Conservation (phyloP, 2,888 invertebrate genomes). For the Sialis fuliginosa region DNA sequence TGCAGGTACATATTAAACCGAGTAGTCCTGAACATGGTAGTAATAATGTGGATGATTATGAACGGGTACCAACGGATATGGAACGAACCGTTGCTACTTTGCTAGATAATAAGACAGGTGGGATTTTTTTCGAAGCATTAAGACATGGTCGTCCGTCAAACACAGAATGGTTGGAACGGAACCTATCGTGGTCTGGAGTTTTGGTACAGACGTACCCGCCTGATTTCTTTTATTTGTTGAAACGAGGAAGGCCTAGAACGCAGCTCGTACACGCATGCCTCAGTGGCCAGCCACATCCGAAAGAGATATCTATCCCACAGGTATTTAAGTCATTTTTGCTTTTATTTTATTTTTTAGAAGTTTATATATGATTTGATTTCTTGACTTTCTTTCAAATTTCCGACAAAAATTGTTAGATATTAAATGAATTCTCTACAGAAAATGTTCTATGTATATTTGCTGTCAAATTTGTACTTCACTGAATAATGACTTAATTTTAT, state of each 20-base stretch:
- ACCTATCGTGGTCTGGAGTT: constrained; percentile 56
- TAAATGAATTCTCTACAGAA: constrained; percentile 20
- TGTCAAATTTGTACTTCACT: no score
- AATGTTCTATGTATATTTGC: no score
- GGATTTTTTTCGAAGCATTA: constrained; percentile 51
- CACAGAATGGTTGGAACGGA: constrained; percentile 51
- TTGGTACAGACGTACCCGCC: constrained; percentile 58
- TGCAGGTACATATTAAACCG: no score
- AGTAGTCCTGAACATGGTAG: no score
- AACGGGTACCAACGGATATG: constrained; percentile 24
- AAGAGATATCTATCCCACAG: constrained; percentile 35
- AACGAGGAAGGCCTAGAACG: constrained; percentile 36
- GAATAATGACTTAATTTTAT: no score
- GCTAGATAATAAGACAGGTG: constrained; percentile 35
- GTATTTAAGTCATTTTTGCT: neutral
- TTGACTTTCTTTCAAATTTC: no score
- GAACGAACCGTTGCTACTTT: constrained; percentile 27
- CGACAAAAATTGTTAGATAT: constrained; percentile 26
- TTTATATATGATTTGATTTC: no score
- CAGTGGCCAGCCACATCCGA: constrained; percentile 55
- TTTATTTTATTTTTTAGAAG: no score
- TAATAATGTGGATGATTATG: no score
- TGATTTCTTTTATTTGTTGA: constrained; percentile 50
- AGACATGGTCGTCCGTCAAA: constrained; percentile 39
- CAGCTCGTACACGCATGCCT: constrained; percentile 62